phyloP scores from a whole-genome alignment of 2,113 vertebrate species.

The Hippolais icterina region DNA sequence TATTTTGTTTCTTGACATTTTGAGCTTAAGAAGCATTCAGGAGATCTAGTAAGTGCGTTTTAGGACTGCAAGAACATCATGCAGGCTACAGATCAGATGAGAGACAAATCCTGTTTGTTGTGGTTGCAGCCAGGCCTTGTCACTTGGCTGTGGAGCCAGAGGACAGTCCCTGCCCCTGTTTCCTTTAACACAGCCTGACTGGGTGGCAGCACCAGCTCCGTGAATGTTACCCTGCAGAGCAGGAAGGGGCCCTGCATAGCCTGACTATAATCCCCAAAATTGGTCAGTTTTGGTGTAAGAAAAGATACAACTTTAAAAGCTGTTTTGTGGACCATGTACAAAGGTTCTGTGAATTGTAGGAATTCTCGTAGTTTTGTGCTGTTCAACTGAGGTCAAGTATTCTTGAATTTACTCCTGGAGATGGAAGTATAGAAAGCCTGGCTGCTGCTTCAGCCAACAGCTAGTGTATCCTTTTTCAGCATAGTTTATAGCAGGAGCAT shows the following conservation, averaged over 20 bases:
- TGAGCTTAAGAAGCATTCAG: background rate
- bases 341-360: background rate
- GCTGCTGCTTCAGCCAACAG: background rate
- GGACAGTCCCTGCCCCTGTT: background rate
- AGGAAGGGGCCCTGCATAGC: background rate
- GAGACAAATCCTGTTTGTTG: background rate
- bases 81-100: background rate
- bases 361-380: background rate
- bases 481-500: background rate
- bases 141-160: background rate
- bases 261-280: background rate
- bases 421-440: background rate
- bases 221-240: background rate
- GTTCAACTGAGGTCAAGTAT: background rate
- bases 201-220: background rate
- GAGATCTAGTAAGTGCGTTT: background rate
- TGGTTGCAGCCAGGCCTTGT: background rate
- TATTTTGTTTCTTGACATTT: background rate
- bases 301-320: background rate
- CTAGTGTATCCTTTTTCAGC: background rate
- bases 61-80: background rate
- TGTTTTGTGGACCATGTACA: background rate
- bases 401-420: background rate
- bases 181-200: background rate
- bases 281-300: background rate